Evolutionary conservation across 2,888 invertebrate genomes (phyloP), one percentile per base, ranked within the genome.

Genomic region (Pseudoips prasinana): DNA sequence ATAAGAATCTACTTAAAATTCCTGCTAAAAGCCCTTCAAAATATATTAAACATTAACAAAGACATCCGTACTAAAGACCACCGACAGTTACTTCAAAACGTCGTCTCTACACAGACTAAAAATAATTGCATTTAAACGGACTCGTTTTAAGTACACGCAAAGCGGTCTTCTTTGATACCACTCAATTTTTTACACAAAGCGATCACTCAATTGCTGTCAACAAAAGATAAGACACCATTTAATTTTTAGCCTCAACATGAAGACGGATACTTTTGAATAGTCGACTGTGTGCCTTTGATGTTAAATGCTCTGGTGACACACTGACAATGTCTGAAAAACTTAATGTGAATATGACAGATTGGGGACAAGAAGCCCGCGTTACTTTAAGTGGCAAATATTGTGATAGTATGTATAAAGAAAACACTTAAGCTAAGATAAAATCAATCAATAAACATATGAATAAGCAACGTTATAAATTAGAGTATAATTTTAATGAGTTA

Each of bases 201-300:
- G 48, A 71, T 73, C 66, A 65, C 57, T 73, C 69, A 64, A 62
- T 62, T 44, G 61, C 62, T 71, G 70, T 68, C 73, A 67, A 63
- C 49, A 38, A 41, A 60, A 61, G 66, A 75, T 73, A 70, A 69
- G 58, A 48, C 59, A 58, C 64, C 64, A 69, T 68, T 66, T 63
- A 64, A 62, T 67, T 70, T 64, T 61, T 51, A 59, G 54, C 54
- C 41, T 47, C 37, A 42, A 45, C 50, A 49, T 50, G 36, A 45
- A 30, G 32, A 39, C 18, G 1, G 23, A 28, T 40, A 37, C 11
- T 39, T 19, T 23, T 17, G 32, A 28, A 57, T 39, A 44, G 29
- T 49, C 35, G 26, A 40, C 48, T 48, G 31, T 41, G 45, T 36
- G 32, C 11, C 43, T 39, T 51, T 50, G 43, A 43, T 40, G 37